Evolutionary conservation across 2,113 vertebrate species (phyloP).

Genomic region (Oophaga pumilio): DNA sequence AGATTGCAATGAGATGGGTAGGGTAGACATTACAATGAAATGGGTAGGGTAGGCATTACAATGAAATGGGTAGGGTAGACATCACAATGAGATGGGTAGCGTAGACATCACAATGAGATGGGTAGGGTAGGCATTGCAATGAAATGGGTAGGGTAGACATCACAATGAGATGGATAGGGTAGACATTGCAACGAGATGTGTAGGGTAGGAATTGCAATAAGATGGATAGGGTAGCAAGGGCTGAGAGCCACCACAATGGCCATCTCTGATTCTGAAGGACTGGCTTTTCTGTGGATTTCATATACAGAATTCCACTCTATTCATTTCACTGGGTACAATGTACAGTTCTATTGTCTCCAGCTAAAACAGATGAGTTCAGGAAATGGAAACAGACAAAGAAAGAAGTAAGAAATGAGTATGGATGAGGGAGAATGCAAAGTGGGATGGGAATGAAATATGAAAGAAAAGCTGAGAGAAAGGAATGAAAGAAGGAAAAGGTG

Average conservation of each 20-base stretch:
- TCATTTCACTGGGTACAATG: not conserved
- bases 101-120: too few species aligned
- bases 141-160: not conserved
- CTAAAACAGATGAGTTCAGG: too few species aligned
- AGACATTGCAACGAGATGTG: too few species aligned
- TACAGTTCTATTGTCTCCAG: not conserved
- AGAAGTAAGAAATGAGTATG: not conserved
- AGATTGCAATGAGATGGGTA: not conserved
- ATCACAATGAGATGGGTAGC: not conserved
- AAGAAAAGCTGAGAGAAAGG: not conserved
- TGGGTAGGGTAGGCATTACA: too few species aligned
- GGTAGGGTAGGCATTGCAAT: not conserved
- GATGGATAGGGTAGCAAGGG: too few species aligned
- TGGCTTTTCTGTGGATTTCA: too few species aligned
- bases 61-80: too few species aligned
- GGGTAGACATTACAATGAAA: too few species aligned
- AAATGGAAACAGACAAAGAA: not conserved
- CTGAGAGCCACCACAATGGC: too few species aligned
- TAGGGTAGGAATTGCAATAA: too few species aligned
- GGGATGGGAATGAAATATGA: not conserved
- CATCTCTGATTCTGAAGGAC: too few species aligned
- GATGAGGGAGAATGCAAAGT: not conserved
- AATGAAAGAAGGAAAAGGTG: not conserved
- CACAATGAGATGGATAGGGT: too few species aligned
- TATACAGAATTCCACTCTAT: not conserved